Evolutionary conservation across 23 tunicate genomes (phyloP), one percentile per base, ranked within the genome.

Genomic region (Diplosoma virens): DNA sequence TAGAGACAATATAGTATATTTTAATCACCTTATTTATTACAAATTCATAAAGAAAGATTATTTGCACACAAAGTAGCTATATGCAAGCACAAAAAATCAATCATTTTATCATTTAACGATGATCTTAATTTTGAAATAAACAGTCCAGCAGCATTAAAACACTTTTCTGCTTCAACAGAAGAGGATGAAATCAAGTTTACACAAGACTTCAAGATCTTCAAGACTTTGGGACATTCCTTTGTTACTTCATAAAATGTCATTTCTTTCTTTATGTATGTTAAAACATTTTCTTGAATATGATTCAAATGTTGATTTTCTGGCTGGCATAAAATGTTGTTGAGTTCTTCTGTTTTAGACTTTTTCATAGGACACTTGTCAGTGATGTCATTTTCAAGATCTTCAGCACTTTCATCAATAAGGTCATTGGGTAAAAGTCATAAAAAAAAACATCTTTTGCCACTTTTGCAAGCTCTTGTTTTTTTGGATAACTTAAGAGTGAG

Each of bases 151-250:
- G 69, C 69, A 61, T 35, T 27, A 35, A 61, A 61, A 29, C 69
- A 61, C 35, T 35, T 61, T 61, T 61, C 69, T 9, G 6, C 69
- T 61, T 29, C 69, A n/a, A 61, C 69, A 4, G 69, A 61, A 61
- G 69, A 61, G 34, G 69, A 26, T 61, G 69, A n/a, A 29, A 27
- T 7, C 6, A 35, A 26, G 69, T 29, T 26, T 29, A 61, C n/a
- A 61, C 69, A 61, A 61, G 18, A 26, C 21, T 61, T 28, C n/a
- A 61, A 11, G 63, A 56, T 56, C 25, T 56, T 56, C n/a, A n/a
- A n/a, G n/a, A n/a, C n/a, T n/a, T n/a, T n/a, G n/a, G n/a, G n/a
- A n/a, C n/a, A n/a, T n/a, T n/a, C n/a, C n/a, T n/a, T n/a, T n/a
- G n/a, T n/a, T n/a, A n/a, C n/a, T n/a, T n/a, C n/a, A n/a, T n/a